A percentile compares a stretch with the other conserved stretches of the same genome.
phyloP scores from a whole-genome alignment of 2,113 vertebrate species.

The Mugil cephalus region DNA sequence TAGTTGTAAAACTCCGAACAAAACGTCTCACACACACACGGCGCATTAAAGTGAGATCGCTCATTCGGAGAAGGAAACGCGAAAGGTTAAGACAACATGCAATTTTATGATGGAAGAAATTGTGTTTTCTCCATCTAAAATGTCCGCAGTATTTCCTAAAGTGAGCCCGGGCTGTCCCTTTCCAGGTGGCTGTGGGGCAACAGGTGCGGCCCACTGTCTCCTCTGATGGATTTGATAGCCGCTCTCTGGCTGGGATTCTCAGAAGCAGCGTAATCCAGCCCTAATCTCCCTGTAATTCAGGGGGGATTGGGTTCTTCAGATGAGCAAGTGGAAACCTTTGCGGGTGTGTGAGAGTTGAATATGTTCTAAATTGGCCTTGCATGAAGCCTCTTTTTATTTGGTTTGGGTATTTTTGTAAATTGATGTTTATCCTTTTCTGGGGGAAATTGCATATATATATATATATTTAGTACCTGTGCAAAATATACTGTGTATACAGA shows the following conservation, averaged over 20 bases:
- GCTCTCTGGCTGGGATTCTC: constrained; percentile 82
- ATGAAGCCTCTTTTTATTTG: constrained; percentile 67
- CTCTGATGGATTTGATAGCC: constrained; percentile 82
- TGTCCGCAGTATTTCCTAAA: constrained; percentile 24
- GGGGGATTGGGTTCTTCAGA: constrained; percentile 86
- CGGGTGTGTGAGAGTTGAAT: constrained; percentile 79
- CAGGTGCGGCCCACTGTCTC: constrained; percentile 85
- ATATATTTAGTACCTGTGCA: no score
- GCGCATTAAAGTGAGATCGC: constrained; percentile 59
- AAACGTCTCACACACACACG: constrained; percentile 62
- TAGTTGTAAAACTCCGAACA: constrained; percentile 74
- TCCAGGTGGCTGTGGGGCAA: constrained; percentile 70
- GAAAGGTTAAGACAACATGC: constrained; percentile 58
- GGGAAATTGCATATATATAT: no score
- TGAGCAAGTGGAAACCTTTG: constrained; percentile 85
- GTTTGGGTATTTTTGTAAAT: constrained; percentile 22
- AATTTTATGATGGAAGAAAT: constrained; percentile 32
- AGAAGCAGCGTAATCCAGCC: constrained; percentile 82
- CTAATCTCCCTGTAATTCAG: constrained; percentile 88
- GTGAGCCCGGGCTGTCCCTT: constrained; percentile 46
- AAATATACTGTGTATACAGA: no score
- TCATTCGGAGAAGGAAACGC: constrained; percentile 56
- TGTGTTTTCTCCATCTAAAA: constrained; percentile 32
- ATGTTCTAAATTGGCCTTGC: constrained; percentile 69
- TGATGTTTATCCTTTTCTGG: constrained; percentile 23